These are phyloP conservation scores for Aspidiotus destructor DNA, from an alignment of 2,888 invertebrate genomes.

Conservation along the genomic window DNA sequence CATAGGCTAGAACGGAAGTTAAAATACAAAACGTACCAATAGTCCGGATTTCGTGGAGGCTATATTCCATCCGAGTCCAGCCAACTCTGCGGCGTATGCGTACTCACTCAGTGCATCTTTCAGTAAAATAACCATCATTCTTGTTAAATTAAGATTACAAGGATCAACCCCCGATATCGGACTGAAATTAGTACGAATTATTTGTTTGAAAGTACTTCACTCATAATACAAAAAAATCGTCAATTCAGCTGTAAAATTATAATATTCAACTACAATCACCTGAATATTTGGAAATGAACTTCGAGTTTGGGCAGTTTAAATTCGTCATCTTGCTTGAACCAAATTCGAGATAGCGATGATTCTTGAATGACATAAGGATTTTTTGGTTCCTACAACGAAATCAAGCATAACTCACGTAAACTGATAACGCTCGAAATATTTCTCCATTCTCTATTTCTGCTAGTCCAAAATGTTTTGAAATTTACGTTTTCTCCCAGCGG, in stretches of 20 bases:
- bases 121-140: slow-evolving; percentile 71
- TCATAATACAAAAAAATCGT: too few relatives aligned
- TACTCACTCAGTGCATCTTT: slow-evolving; percentile 85
- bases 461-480: too few relatives aligned
- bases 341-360: slow-evolving; percentile 67
- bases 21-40: slow-evolving; percentile 52
- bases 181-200: slow-evolving; percentile 44
- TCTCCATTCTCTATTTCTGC: too few relatives aligned
- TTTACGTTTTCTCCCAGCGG: slow-evolving; percentile 48
- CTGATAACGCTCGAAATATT: too few relatives aligned
- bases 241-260: too few relatives aligned
- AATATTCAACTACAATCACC: slow-evolving; percentile 45
- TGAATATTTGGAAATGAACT: slow-evolving; percentile 65
- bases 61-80: slow-evolving; percentile 72
- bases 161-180: slow-evolving; percentile 82
- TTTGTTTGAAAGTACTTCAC: not conserved
- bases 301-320: slow-evolving; percentile 81
- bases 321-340: slow-evolving; percentile 92
- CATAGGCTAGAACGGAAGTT: too few relatives aligned
- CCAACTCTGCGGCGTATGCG: slow-evolving; percentile 82
- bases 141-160: slow-evolving; percentile 66
- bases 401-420: too few relatives aligned
- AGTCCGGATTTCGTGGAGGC: slow-evolving; percentile 74
- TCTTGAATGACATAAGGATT: slow-evolving; percentile 68
- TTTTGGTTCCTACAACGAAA: slow-evolving; percentile 45